Evolutionary conservation across 2,113 vertebrate species (phyloP).

Genomic region (Colaptes auratus): DNA sequence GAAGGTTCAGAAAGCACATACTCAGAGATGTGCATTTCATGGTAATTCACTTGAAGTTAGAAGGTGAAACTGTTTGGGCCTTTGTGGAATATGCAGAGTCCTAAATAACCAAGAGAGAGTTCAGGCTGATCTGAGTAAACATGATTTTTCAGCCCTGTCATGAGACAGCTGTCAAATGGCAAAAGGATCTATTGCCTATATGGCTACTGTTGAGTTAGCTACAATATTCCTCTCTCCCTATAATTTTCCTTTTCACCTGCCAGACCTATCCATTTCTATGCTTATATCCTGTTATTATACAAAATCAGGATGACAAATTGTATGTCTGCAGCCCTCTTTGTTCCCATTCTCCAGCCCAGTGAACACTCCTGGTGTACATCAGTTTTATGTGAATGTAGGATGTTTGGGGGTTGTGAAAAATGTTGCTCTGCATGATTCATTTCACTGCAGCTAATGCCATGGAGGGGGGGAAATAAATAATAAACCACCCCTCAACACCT

Average conservation of each 20-base stretch:
- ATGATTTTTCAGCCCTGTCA: constrained; percentile 48
- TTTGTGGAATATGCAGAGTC: neutral
- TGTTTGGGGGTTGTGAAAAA: constrained; percentile 70
- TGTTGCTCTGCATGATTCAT: constrained; percentile 69
- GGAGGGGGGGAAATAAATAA: neutral
- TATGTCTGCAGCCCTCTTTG: constrained; percentile 66
- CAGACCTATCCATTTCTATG: constrained; percentile 71
- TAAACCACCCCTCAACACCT: neutral
- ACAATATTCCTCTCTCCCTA: constrained; percentile 53
- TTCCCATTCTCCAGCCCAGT: constrained; percentile 62
- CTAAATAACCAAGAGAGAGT: constrained; percentile 26
- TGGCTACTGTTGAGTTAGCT: constrained; percentile 57
- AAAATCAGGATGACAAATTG: constrained; percentile 71
- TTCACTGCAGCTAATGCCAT: constrained; percentile 62
- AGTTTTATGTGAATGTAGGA: constrained; percentile 66
- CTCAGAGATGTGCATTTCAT: neutral
- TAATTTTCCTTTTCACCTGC: constrained; percentile 72
- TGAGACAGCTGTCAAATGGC: constrained; percentile 60
- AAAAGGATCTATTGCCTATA: constrained; percentile 62
- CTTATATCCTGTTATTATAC: constrained; percentile 69
- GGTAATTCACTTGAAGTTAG: neutral
- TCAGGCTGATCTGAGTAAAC: neutral
- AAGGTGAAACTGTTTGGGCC: neutral
- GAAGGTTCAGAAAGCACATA: neutral
- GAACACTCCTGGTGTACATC: constrained; percentile 66